A percentile compares a stretch with the other conserved stretches of the same genome.
Evolutionary conservation across 2,797 vertebrate genomes (phyloP).

Genomic region (Rhynchotus rufescens): DNA sequence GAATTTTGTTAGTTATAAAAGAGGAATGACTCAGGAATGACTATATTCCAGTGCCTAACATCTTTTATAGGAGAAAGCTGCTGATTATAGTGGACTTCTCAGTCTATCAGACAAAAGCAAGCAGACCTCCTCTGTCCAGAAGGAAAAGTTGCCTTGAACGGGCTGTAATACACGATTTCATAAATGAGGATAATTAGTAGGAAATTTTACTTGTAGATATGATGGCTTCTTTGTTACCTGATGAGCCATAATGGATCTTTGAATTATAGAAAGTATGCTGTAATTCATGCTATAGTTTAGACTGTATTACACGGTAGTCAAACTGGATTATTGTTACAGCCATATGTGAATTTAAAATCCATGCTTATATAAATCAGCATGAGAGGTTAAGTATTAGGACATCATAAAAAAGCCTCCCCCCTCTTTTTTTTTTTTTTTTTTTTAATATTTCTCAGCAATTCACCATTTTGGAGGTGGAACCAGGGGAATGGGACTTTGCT

Average conservation of each 20-base stretch:
- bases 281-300: not conserved
- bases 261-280: not conserved
- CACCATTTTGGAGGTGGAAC: not conserved
- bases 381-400: not conserved
- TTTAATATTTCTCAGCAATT: not conserved
- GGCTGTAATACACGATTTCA: not conserved
- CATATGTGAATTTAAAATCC: not conserved
- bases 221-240: not conserved
- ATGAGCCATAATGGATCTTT: not conserved
- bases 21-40: not conserved
- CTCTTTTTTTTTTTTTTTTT: not conserved
- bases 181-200: not conserved
- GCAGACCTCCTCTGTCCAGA: not conserved
- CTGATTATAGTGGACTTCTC: not conserved
- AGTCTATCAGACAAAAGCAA: not conserved
- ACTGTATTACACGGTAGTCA: not conserved
- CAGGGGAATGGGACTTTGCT: fast-evolving
- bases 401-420: not conserved
- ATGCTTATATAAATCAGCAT: not conserved
- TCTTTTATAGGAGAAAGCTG: not conserved
- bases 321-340: not conserved
- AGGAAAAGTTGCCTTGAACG: not conserved
- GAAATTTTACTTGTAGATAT: not conserved
- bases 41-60: not conserved
- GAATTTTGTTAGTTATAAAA: not conserved